Evolutionary conservation across 2,888 invertebrate species (phyloP).

Genomic region (Torymus aiolomorphi): DNA sequence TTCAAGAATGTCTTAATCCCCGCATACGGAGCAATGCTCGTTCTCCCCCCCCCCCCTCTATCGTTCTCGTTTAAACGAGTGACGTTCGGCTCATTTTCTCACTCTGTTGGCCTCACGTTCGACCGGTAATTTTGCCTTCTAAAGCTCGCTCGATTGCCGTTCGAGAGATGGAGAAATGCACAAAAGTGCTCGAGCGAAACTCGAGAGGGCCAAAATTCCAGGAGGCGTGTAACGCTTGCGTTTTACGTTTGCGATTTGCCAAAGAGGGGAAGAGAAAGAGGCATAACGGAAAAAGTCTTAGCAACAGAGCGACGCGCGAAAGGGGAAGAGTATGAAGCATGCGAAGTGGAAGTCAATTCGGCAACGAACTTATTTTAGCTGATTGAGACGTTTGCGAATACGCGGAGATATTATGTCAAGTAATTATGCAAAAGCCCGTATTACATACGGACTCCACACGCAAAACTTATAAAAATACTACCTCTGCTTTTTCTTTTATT

Average conservation of each 20-base stretch:
- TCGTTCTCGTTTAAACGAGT: background rate
- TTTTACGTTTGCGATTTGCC: conserved; percentile 19
- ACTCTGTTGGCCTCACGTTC: conserved; percentile 6
- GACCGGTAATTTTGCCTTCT: conserved; percentile 37
- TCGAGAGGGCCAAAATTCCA: background rate
- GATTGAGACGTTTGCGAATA: no score
- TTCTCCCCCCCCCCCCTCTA: conserved; percentile 2
- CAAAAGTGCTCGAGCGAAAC: conserved; percentile 12
- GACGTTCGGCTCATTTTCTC: background rate
- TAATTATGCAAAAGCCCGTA: no score
- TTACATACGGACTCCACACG: no score
- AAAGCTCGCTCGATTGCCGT: conserved; percentile 32
- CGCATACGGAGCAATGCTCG: conserved; percentile 12
- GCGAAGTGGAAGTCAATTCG: background rate
- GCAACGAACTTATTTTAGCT: no score
- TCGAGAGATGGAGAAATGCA: background rate
- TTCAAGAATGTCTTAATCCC: conserved; percentile 39
- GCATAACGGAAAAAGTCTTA: conserved; percentile 6
- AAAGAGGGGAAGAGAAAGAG: background rate
- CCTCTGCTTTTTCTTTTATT: no score
- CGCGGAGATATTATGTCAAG: no score
- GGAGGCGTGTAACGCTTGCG: conserved; percentile 25
- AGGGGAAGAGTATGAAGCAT: background rate
- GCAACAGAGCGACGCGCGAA: background rate
- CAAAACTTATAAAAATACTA: no score